These are phyloP conservation scores for Idaea aversata DNA, from an alignment of 2,888 invertebrate species.

Conservation along the genomic window DNA sequence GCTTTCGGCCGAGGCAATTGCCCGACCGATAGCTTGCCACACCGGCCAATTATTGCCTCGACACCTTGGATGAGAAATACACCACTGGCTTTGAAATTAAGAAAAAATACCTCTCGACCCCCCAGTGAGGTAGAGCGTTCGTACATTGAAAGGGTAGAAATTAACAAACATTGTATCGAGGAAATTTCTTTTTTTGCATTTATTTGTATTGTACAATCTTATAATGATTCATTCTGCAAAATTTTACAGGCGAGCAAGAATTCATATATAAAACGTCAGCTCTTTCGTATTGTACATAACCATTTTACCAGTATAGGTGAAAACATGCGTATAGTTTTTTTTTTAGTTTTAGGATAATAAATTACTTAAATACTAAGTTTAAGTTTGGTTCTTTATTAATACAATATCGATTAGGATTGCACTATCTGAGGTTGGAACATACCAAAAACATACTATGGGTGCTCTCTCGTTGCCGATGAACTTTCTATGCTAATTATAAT, in stretches of 20 bases:
- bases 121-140: too few relatives aligned
- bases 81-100: too few relatives aligned
- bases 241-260: conserved; percentile 82
- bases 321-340: conserved; percentile 80
- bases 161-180: conserved; percentile 59
- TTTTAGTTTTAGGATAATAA: conserved; percentile 80
- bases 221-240: conserved; percentile 81
- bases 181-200: conserved; percentile 80
- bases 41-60: too few relatives aligned
- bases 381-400: conserved; percentile 81
- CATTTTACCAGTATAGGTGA: conserved; percentile 81
- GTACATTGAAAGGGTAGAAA: conserved; percentile 24
- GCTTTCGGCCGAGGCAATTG: too few relatives aligned
- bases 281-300: conserved; percentile 80
- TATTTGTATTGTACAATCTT: conserved; percentile 81
- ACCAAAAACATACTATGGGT: conserved; percentile 73
- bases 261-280: conserved; percentile 81
- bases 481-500: conserved; percentile 69
- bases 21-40: too few relatives aligned
- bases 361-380: conserved; percentile 80
- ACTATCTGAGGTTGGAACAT: conserved; percentile 75
- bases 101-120: too few relatives aligned
- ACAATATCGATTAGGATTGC: conserved; percentile 79
- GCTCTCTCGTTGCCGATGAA: conserved; percentile 76
- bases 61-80: too few relatives aligned